Conservation (phyloP, 2,888 invertebrate species). For the Thyatira batis region DNA sequence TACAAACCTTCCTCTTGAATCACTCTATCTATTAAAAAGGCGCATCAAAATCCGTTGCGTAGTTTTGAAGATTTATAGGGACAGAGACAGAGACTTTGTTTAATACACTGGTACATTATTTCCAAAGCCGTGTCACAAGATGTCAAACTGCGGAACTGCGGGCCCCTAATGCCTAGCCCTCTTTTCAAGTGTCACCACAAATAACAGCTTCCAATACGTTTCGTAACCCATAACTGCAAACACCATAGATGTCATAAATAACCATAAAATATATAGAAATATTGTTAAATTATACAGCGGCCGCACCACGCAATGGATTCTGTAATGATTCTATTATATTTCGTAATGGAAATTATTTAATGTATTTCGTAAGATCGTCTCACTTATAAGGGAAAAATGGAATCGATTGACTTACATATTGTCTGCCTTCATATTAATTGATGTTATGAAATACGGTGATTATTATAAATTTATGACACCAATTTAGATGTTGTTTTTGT, state of each 20-base stretch:
- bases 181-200: background rate
- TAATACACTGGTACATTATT: background rate
- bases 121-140: background rate
- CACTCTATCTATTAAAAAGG: no score
- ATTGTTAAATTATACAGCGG: conserved; percentile 32
- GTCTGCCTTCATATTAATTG: background rate
- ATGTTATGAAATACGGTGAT: background rate
- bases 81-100: background rate
- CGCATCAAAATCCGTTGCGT: no score
- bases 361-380: background rate
- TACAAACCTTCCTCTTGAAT: no score
- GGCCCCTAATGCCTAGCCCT: background rate
- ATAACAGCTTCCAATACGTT: conserved; percentile 15
- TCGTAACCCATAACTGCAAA: conserved; percentile 16
- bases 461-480: background rate
- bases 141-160: background rate
- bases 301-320: background rate
- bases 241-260: conserved; percentile 26
- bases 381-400: background rate
- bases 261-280: conserved; percentile 36
- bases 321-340: conserved; percentile 5
- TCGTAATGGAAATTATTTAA: conserved; percentile 2
- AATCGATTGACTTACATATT: background rate
- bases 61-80: no score
- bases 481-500: background rate